Conservation (phyloP, 2,888 invertebrate genomes). For the Augiades crinisus region DNA sequence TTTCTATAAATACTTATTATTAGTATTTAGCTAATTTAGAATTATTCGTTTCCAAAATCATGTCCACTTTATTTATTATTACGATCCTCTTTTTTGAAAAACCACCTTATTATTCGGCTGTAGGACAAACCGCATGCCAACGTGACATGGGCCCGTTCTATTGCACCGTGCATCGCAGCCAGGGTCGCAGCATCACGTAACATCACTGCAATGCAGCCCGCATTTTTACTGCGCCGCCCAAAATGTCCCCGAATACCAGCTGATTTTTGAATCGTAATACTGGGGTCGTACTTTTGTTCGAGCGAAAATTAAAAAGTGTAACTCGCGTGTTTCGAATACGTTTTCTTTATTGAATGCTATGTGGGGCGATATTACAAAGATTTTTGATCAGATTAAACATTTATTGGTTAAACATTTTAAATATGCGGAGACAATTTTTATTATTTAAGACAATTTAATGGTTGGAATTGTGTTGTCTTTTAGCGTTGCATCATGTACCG, state of each 20-base stretch:
- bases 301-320: background rate
- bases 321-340: background rate
- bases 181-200: slow-evolving; percentile 62
- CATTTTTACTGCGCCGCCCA: slow-evolving; percentile 37
- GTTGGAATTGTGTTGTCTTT: too few species aligned
- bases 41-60: too few species aligned
- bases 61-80: too few species aligned
- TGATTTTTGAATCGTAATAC: background rate
- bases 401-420: too few species aligned
- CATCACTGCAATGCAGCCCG: slow-evolving; percentile 66
- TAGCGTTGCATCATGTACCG: too few species aligned
- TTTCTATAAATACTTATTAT: too few species aligned
- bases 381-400: too few species aligned
- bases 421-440: too few species aligned
- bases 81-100: background rate
- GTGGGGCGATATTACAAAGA: background rate
- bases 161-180: slow-evolving; percentile 30
- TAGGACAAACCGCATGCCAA: slow-evolving; percentile 1
- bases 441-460: too few species aligned
- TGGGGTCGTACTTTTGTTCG: too few species aligned
- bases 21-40: too few species aligned
- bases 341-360: too few species aligned
- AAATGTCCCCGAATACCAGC: slow-evolving; percentile 31
- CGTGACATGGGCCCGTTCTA: slow-evolving; percentile 15
- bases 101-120: slow-evolving; percentile 5